Base-by-base conservation (phyloP, 2,797 vertebrate species). In the Hypotaenidia okinawae region DNA sequence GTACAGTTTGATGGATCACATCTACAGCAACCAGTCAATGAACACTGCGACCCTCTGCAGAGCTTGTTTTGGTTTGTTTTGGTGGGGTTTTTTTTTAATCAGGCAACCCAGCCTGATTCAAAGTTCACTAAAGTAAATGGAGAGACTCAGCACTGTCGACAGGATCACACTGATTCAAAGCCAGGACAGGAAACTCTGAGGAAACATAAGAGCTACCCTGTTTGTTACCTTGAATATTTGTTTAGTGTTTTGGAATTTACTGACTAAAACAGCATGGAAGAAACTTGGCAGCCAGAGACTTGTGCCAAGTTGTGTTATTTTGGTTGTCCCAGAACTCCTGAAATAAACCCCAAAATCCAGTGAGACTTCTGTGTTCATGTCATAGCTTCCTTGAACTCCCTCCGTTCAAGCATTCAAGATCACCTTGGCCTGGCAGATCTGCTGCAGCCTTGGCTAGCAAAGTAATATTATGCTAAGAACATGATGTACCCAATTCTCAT, bases 181-280 rank as follows among this genome's bases (percentile, higher is more conserved):
- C 93, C 94, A 95, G 73, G 51, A 73, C 94, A 95, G 97, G 97
- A 97, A 97, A 77, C 57, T 83, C 45, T 10, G 74, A 93, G 97
- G 94, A 97, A 97, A 96, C 92, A 35, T 35, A 96, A 95, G 87
- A 96, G 58, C 74, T 91, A 66, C 92, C 57, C 66, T 87, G 84
- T 94, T 97, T 96, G 96, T 92, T 96, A 88, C 84, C 94, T 94
- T 92, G 89, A 94, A 54, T 94, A 94, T 91, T 95, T 97, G 90
- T 96, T 96, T 85, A 59, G 68, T 90, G 90, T 95, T 96, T 94
- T 72, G 84, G 90, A 96, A 96, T 93, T 96, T 90, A 97, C 85
- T 84, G 91, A 94, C 80, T 87, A 22, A 92, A 95, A 78, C 80
- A 90, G 64, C 35, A 22, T 63, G 94, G 91, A 94, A 95, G 86